Evolutionary conservation across 2,797 vertebrate genomes (phyloP).

Genomic region (Diplodus sargus): DNA sequence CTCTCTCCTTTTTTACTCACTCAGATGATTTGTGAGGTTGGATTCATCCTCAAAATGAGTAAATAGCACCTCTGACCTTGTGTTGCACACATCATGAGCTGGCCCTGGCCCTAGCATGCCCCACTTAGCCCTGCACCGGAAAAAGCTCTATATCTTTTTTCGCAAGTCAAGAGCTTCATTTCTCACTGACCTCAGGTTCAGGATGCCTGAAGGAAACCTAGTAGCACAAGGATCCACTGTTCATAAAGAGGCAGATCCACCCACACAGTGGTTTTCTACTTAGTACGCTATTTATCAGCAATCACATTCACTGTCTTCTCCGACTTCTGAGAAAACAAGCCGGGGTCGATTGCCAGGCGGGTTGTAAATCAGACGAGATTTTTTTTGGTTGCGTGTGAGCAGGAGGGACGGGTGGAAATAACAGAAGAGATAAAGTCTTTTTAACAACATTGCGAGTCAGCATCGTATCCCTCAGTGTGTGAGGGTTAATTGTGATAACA

Average conservation of each 20-base stretch:
- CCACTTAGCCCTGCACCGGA: slow-evolving; percentile 53
- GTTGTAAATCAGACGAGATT: slow-evolving; percentile 26
- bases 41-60: slow-evolving; percentile 39
- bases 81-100: slow-evolving; percentile 31
- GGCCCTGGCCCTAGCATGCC: slow-evolving; percentile 9
- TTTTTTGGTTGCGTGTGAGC: slow-evolving; percentile 9
- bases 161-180: slow-evolving; percentile 58
- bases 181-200: slow-evolving; percentile 56
- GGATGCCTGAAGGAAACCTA: slow-evolving; percentile 30
- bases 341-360: slow-evolving; percentile 19
- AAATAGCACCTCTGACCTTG: slow-evolving; percentile 46
- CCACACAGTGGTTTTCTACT: slow-evolving; percentile 54
- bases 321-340: slow-evolving; percentile 26
- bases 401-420: slow-evolving; percentile 2
- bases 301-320: slow-evolving; percentile 41
- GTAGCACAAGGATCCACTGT: slow-evolving; percentile 39
- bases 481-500: slow-evolving; percentile 45
- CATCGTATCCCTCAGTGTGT: not conserved
- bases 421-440: slow-evolving; percentile 32
- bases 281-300: slow-evolving; percentile 40
- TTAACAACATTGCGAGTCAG: slow-evolving; percentile 23
- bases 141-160: slow-evolving; percentile 44
- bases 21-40: slow-evolving; percentile 21
- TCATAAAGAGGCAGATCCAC: slow-evolving; percentile 49
- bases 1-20: slow-evolving; percentile 6